phyloP scores from a whole-genome alignment of 2,888 invertebrate species.

The Drosophila histrio region DNA sequence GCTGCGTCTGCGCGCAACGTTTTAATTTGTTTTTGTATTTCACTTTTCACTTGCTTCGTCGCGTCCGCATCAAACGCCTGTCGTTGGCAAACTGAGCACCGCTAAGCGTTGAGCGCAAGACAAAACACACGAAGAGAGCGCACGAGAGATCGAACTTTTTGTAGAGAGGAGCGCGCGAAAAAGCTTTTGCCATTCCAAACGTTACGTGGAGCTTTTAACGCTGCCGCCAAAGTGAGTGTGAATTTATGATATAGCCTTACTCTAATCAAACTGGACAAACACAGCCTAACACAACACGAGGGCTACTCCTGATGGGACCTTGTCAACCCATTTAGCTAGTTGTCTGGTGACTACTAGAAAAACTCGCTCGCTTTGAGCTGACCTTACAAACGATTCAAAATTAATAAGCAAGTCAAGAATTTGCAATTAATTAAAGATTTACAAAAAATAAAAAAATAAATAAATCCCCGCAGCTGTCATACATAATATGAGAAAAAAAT shows the following conservation, averaged over 20 bases:
- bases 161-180: constrained; percentile 27
- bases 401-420: constrained; percentile 50
- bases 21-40: constrained; percentile 22
- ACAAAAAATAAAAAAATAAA: constrained; percentile 1
- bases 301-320: constrained; percentile 61
- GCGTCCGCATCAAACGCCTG: constrained; percentile 76
- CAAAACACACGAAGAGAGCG: constrained; percentile 50
- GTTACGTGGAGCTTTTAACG: constrained; percentile 49
- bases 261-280: constrained; percentile 42
- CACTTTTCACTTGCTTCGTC: constrained; percentile 35
- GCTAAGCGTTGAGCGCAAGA: constrained; percentile 42
- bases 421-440: constrained; percentile 29
- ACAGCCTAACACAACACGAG: constrained; percentile 40
- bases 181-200: constrained; percentile 47
- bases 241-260: constrained; percentile 51
- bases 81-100: constrained; percentile 70
- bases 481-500: background rate
- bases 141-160: background rate
- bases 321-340: constrained; percentile 36
- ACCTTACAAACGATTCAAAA: constrained; percentile 57
- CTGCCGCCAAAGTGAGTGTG: constrained; percentile 56
- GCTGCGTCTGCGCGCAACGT: constrained; percentile 64
- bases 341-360: constrained; percentile 44
- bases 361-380: constrained; percentile 70
- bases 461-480: constrained; percentile 22